Evolutionary conservation across 2,797 vertebrate species (phyloP).

Genomic region (Helostoma temminkii): DNA sequence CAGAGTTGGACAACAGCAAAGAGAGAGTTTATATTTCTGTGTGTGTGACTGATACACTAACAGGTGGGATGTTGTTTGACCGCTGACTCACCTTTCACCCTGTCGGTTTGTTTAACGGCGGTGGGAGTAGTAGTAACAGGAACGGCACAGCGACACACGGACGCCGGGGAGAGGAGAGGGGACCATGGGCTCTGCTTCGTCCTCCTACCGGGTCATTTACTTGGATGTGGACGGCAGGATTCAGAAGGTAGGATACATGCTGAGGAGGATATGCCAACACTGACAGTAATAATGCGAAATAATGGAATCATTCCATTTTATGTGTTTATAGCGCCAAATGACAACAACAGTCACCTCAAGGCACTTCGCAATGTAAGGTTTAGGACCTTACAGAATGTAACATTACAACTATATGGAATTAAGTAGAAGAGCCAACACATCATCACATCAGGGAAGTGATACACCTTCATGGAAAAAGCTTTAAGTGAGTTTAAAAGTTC

Average conservation of each 20-base stretch:
- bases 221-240: conserved; percentile 82
- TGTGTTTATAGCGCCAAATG: no score
- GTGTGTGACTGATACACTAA: neutral
- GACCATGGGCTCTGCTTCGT: conserved; percentile 83
- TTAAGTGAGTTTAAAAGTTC: neutral
- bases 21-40: neutral
- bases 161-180: conserved; percentile 16
- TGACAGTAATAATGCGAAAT: no score
- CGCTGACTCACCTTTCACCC: conserved; percentile 22
- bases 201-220: conserved; percentile 82
- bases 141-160: conserved; percentile 13
- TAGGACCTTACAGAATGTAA: no score
- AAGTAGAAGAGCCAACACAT: no score
- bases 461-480: neutral
- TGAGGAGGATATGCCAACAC: neutral
- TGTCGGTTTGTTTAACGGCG: neutral
- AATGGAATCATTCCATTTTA: no score
- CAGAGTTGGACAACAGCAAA: neutral
- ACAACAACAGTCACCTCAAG: no score
- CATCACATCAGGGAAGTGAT: no score
- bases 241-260: conserved; percentile 75
- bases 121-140: conserved; percentile 1
- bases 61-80: conserved; percentile 35
- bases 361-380: no score
- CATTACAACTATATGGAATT: no score